These are phyloP conservation scores for Phalacrocorax carbo DNA, from an alignment of 2,113 vertebrate genomes.

Conservation along the genomic window DNA sequence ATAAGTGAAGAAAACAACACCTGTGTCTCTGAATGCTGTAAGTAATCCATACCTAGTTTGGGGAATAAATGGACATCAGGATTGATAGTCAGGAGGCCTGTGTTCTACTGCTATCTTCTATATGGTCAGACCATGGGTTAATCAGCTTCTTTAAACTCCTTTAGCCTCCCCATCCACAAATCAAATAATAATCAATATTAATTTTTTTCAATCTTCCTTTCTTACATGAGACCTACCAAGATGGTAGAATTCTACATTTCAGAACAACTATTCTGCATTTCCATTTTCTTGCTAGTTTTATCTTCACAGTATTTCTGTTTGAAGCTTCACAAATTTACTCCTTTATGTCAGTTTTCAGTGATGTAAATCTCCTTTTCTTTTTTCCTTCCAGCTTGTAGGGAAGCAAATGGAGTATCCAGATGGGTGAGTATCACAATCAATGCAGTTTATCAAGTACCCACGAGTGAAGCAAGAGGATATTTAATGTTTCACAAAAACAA, in stretches of 20 bases:
- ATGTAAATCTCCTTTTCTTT: neutral
- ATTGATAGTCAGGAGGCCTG: neutral
- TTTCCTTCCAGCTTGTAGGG: conserved; percentile 57
- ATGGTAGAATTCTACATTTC: neutral
- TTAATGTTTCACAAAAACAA: neutral
- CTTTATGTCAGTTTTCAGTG: neutral
- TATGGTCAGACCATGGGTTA: neutral
- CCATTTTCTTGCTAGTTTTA: neutral
- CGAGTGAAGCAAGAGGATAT: neutral
- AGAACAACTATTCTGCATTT: neutral
- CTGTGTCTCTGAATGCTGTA: conserved; percentile 79
- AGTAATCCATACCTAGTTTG: conserved; percentile 20
- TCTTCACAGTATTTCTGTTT: neutral
- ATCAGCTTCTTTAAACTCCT: neutral
- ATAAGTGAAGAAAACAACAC: conserved; percentile 49
- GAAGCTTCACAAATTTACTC: neutral
- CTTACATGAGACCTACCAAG: neutral
- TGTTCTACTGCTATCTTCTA: neutral
- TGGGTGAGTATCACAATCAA: conserved; percentile 5
- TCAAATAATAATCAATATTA: neutral
- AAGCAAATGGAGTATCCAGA: conserved; percentile 58
- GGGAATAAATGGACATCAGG: neutral
- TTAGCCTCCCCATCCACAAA: neutral
- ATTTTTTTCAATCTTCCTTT: neutral
- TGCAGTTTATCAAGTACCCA: neutral